A percentile compares a stretch with the other conserved stretches of the same genome.
These are phyloP conservation scores for Antennarius striatus DNA, from an alignment of 2,113 vertebrate species.

Conservation along the genomic window DNA sequence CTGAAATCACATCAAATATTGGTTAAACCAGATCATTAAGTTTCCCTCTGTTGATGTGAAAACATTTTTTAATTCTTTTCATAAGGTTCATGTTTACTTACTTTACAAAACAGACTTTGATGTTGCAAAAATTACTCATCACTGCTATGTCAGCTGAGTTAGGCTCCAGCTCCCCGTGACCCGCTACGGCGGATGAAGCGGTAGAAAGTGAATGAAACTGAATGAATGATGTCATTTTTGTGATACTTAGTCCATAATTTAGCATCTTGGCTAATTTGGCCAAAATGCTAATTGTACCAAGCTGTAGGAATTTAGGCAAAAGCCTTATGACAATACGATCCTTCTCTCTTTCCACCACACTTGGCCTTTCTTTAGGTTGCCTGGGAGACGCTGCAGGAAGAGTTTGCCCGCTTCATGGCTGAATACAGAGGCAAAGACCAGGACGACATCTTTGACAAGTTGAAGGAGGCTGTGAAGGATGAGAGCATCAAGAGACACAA, in stretches of 20 bases:
- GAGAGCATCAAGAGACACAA: slow-evolving; percentile 97
- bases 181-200: too few relatives aligned
- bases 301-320: not conserved
- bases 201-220: too few relatives aligned
- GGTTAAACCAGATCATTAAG: not conserved
- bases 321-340: not conserved
- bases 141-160: too few relatives aligned
- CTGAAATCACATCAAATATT: not conserved
- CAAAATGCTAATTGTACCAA: not conserved
- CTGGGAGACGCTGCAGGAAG: slow-evolving; percentile 96
- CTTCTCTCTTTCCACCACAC: not conserved
- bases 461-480: slow-evolving; percentile 97
- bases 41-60: not conserved
- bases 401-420: slow-evolving; percentile 98
- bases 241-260: not conserved
- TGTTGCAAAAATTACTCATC: not conserved
- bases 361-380: slow-evolving; percentile 83
- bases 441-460: slow-evolving; percentile 98
- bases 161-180: too few relatives aligned
- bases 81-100: not conserved
- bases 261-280: too few relatives aligned
- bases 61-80: not conserved
- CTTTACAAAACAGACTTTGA: too few relatives aligned
- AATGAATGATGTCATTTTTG: not conserved
- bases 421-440: slow-evolving; percentile 96